Base-by-base conservation (phyloP, 2,113 vertebrate genomes). In the Genyomyrus donnyi region DNA sequence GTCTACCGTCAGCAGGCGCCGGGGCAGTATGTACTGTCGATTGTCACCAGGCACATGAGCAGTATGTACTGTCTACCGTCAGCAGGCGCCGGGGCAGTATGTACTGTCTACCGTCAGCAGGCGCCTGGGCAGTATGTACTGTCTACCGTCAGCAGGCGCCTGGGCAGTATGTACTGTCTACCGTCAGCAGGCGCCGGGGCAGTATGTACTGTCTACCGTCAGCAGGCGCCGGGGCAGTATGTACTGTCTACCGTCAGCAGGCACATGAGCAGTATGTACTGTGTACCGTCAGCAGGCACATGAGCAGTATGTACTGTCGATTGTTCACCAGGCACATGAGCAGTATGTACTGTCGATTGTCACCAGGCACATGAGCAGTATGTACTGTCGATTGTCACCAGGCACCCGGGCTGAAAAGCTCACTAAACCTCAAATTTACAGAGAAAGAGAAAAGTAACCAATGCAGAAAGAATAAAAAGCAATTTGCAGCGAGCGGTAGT, bases 11-110 rank as follows among this genome's bases (percentile, higher is more conserved):
- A 39, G 31, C 15, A 39, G 70, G 13, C 11, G 3, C 70, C 1
- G 0, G 70, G 11, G 13, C 31, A 77, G 70, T 17, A 35, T 74
- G 10, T 74, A 74, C 66, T 35, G 13, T 77, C 31, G 39, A 77
- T 1, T 0, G 0, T 17, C 3, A 17, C 5, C 0, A 15, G 31
- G 15, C 3, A 0, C 70, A 0, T 0, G 31, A 1, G 70, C 13
- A 77, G 31, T 17, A 17, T 39, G 3, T 77, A 8, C 8, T 48
- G 46, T 48, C 46, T 9, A 48, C 8, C 1, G 6, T 9, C 7
- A 48, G 8, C 7, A 15, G 27, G 31, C 10, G 0, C 66, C 0
- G 0, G 11, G 27, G 66, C 66, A 70, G 66, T 70, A 31, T 70
- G 13, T 70, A 70, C 66, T 70, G 66, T 31, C 66, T 31, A 70